Percentiles rank a stretch among this genome's conserved stretches.
Conservation (phyloP, 2,113 vertebrate species). For the Eudyptes chrysolophus region DNA sequence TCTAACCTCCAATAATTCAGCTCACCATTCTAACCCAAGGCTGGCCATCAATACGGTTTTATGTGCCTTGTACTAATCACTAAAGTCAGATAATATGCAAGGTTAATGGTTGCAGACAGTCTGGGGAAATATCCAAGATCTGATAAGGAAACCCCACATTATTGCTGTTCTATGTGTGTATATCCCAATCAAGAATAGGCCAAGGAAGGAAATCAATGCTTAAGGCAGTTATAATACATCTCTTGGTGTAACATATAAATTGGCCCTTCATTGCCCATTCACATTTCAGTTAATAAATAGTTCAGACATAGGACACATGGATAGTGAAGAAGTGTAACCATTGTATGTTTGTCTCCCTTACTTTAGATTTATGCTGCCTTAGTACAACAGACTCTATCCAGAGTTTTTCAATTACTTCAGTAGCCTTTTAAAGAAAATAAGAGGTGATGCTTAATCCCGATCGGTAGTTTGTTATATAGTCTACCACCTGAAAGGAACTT, state of each 20-base stretch:
- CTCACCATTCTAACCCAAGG: conserved; percentile 68
- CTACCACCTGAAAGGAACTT: conserved; percentile 26
- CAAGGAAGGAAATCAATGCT: conserved; percentile 81
- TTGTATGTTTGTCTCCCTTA: conserved; percentile 83
- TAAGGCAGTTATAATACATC: conserved; percentile 78
- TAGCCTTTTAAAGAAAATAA: conserved; percentile 80
- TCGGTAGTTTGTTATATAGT: conserved; percentile 68
- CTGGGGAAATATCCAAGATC: conserved; percentile 81
- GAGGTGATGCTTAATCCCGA: conserved; percentile 73
- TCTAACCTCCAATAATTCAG: conserved; percentile 78
- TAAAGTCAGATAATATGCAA: conserved; percentile 84
- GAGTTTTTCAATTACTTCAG: conserved; percentile 86
- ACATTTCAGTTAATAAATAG: conserved; percentile 87
- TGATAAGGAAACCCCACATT: conserved; percentile 80
- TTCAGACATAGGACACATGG: conserved; percentile 73
- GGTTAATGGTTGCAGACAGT: conserved; percentile 85
- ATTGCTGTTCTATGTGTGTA: conserved; percentile 69
- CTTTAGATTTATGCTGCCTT: conserved; percentile 90
- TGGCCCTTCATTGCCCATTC: conserved; percentile 87
- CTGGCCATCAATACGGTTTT: conserved; percentile 80
- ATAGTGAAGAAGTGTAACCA: conserved; percentile 79
- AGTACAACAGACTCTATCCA: conserved; percentile 80
- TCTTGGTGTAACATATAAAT: conserved; percentile 82
- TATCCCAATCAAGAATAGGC: conserved; percentile 75
- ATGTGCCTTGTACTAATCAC: conserved; percentile 85